Evolutionary conservation across 2,797 vertebrate genomes (phyloP).

Genomic region (Sus cebifrons): DNA sequence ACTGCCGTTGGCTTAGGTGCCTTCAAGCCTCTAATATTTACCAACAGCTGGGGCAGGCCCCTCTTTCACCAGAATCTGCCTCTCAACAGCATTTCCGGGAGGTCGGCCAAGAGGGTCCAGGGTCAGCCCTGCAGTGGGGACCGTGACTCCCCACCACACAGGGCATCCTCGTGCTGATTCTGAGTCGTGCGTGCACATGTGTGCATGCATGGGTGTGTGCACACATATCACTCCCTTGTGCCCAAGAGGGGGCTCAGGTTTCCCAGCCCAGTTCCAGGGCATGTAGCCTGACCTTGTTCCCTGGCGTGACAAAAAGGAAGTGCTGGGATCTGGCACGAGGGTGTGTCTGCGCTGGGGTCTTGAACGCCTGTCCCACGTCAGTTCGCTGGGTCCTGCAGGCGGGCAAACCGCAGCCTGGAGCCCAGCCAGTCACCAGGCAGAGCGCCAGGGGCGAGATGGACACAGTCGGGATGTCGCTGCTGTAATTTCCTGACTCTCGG

Average conservation of each 20-base stretch:
- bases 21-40: neutral
- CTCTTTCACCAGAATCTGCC: neutral
- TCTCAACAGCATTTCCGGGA: neutral
- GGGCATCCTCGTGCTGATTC: neutral
- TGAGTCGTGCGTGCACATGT: neutral
- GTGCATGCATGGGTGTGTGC: accelerated
- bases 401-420: neutral
- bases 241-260: neutral
- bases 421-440: neutral
- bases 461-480: accelerated
- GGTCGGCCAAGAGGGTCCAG: neutral
- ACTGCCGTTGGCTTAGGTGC: accelerated
- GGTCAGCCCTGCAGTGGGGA: neutral
- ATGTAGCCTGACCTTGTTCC: neutral
- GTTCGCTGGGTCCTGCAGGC: neutral
- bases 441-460: neutral
- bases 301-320: neutral
- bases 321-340: neutral
- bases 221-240: neutral
- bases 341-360: neutral
- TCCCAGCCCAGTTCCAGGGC: neutral
- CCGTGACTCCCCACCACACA: neutral
- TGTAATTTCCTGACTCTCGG: neutral
- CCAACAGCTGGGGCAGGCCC: accelerated
- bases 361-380: neutral